Evolutionary conservation across 2,113 vertebrate species (phyloP).

Genomic region (Recurvirostra avosetta): DNA sequence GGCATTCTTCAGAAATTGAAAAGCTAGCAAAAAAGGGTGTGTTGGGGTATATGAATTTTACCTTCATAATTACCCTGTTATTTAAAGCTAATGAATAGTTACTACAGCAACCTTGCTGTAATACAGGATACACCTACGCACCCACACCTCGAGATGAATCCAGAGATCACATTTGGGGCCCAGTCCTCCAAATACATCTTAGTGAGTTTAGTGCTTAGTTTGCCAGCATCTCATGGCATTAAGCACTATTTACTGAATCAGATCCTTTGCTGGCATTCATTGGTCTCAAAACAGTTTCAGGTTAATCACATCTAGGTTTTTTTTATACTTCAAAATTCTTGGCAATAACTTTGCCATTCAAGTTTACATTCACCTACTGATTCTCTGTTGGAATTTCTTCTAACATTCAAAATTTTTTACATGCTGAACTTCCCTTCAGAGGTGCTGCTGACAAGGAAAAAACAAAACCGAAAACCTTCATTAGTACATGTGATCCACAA

Average conservation of each 20-base stretch:
- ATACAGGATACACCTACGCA: conserved; percentile 9
- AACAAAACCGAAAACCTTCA: neutral
- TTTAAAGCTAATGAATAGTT: conserved; percentile 70
- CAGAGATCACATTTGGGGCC: neutral
- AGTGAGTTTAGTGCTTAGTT: neutral
- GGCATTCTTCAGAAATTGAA: conserved; percentile 56
- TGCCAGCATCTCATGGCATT: neutral
- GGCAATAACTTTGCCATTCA: neutral
- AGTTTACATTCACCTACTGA: neutral
- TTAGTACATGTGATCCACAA: neutral
- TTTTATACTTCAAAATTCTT: neutral
- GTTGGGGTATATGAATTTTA: conserved; percentile 59
- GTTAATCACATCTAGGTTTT: neutral
- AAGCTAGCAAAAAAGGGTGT: conserved; percentile 57
- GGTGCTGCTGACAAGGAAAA: neutral
- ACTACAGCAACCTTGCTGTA: conserved; percentile 41
- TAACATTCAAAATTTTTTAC: neutral
- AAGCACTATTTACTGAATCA: neutral
- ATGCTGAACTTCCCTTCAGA: neutral
- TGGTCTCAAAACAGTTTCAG: neutral
- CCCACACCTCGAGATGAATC: neutral
- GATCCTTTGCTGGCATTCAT: neutral
- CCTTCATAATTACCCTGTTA: conserved; percentile 63
- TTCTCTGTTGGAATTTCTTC: neutral
- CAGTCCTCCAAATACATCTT: neutral